Conservation (phyloP, 2,797 vertebrate genomes). For the Acipenser ruthenus region DNA sequence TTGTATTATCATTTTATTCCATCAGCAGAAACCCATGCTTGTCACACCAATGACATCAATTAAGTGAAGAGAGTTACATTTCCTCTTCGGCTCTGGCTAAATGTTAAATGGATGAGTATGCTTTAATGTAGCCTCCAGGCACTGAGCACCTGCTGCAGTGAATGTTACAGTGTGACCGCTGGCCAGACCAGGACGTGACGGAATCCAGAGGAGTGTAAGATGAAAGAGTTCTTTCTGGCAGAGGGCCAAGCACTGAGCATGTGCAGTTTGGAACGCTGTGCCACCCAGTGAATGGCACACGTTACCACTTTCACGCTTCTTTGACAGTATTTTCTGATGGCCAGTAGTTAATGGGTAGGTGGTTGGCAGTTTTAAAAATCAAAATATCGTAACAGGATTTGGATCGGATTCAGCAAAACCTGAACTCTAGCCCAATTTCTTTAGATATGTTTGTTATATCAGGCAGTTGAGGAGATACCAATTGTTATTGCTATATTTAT, state of each 20-base stretch:
- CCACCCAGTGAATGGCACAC: neutral
- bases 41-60: conserved; percentile 19
- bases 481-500: too few species aligned
- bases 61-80: conserved; percentile 15
- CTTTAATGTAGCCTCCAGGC: neutral
- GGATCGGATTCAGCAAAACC: too few species aligned
- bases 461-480: too few species aligned
- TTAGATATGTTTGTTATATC: too few species aligned
- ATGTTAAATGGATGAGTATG: neutral
- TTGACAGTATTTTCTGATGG: neutral
- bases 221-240: neutral
- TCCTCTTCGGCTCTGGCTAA: neutral
- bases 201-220: neutral
- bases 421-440: too few species aligned
- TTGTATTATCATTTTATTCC: conserved; percentile 45
- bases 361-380: too few species aligned
- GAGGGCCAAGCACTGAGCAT: neutral
- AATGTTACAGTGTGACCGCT: neutral
- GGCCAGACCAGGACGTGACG: neutral
- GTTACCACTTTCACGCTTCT: neutral
- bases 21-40: conserved; percentile 38
- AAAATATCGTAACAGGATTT: too few species aligned
- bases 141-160: neutral
- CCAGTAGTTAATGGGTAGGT: neutral
- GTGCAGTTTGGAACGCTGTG: neutral